Evolutionary conservation across 2,888 invertebrate species (phyloP), one percentile per base, ranked within the genome.

Genomic region (Steromphala cineraria): DNA sequence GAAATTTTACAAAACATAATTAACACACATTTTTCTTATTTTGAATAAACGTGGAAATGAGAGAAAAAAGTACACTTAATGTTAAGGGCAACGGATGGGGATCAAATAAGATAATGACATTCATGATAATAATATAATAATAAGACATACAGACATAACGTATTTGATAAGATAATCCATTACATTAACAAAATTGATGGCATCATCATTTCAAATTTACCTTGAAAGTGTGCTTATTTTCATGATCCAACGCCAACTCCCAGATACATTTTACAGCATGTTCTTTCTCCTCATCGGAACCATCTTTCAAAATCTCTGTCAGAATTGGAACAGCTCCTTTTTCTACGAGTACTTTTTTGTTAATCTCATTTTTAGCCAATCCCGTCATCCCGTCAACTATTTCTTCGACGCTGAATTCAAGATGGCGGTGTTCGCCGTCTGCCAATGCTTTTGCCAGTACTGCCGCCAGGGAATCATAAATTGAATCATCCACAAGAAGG

Each of bases 301-400:
- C 83, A 3, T 74, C 77, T 19, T 80, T 76, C 28, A 90, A 31
- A 10, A 90, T 81, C 7, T 83, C 67, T 17, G 67, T 77, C 52
- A 88, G 75, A 1, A 86, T 62, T 3, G 80, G 52, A 3, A 88
- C 80, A 7, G 80, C 77, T 21, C 85, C 85, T 31, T 87, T 88
- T 24, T 85, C 74, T 82, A 88, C 86, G 15, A 90, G 86, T 24
- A 85, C 75, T 52, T 79, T 81, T 77, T 90, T 90, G 62, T 89
- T 90, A 21, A 79, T 76, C 28, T 91, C 90, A 83, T 88, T 89
- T 82, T 86, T 87, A 1, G 90, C 88, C 17, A 90, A 83, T 13
- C 87, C 85, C 15, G 85, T 86, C 36, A 90, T 76, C 1, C 90
- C 90, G 52, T 86, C 84, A 4, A 90, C 79, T 3, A 91, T 83